phyloP scores from a whole-genome alignment of 1,140 invertebrate genomes.

The Drosophila serrata region DNA sequence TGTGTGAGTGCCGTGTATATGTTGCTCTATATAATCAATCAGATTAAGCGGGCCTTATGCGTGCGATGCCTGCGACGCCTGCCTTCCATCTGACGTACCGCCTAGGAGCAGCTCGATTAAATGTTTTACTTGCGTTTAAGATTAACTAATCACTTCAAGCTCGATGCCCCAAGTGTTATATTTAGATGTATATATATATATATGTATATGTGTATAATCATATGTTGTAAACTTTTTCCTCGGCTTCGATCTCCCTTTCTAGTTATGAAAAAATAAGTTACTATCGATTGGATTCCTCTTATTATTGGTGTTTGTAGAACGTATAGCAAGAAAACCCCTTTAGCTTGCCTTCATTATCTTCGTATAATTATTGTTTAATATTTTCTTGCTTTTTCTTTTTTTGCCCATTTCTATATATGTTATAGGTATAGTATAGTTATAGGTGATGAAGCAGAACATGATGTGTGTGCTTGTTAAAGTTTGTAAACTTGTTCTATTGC shows the following conservation, averaged over 20 bases:
- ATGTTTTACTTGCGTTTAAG: constrained; percentile 71
- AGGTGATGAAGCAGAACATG: constrained; percentile 70
- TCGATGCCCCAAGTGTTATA: constrained; percentile 62
- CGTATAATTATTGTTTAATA: constrained; percentile 64
- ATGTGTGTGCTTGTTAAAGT: constrained; percentile 62
- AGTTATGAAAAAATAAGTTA: constrained; percentile 75
- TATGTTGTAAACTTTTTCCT: constrained; percentile 70
- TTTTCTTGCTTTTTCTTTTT: constrained; percentile 46
- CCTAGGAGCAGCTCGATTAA: constrained; percentile 27
- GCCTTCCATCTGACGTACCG: constrained; percentile 9
- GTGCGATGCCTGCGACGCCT: constrained; percentile 9
- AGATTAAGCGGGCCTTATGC: constrained; percentile 29
- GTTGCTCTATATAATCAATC: constrained; percentile 46
- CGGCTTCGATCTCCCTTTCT: constrained; percentile 41
- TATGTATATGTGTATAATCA: constrained; percentile 65
- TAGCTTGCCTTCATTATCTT: constrained; percentile 42
- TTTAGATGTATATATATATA: constrained; percentile 65
- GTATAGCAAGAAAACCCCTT: constrained; percentile 46
- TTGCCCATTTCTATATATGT: constrained; percentile 73
- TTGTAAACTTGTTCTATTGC: constrained; percentile 81
- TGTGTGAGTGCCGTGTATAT: constrained; percentile 45
- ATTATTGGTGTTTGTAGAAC: constrained; percentile 67
- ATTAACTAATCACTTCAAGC: constrained; percentile 78
- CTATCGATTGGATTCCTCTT: constrained; percentile 63
- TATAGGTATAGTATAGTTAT: constrained; percentile 71